phyloP scores from a whole-genome alignment of 2,113 vertebrate genomes.

The Mormyrus iriodes region DNA sequence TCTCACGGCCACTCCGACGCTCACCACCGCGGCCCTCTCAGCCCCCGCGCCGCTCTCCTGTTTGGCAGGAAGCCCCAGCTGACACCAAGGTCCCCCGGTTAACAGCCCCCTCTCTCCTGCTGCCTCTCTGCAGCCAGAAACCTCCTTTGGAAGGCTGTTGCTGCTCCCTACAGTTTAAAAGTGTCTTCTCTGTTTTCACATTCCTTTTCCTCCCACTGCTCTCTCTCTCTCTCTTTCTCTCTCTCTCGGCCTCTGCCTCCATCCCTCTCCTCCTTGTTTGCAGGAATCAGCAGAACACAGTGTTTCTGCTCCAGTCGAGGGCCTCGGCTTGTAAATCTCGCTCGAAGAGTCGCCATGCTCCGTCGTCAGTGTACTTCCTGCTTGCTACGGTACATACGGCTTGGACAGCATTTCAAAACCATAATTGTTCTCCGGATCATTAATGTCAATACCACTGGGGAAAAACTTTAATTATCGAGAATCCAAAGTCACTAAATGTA shows the following conservation, averaged over 20 bases:
- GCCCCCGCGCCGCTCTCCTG: neutral
- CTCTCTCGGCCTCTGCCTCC: constrained; percentile 71
- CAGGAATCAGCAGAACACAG: constrained; percentile 26
- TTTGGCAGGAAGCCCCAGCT: neutral
- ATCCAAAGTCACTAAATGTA: constrained; percentile 53
- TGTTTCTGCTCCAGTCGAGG: constrained; percentile 41
- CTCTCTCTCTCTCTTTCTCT: neutral
- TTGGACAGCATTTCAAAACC: constrained; percentile 66
- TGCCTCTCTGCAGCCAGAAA: neutral
- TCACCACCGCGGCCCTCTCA: neutral
- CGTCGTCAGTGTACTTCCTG: constrained; percentile 59
- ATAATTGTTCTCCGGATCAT: constrained; percentile 65
- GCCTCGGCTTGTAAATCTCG: constrained; percentile 57
- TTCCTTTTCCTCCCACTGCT: neutral
- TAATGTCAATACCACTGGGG: constrained; percentile 58
- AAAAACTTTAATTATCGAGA: constrained; percentile 55
- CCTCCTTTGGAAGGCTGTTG: constrained; percentile 86
- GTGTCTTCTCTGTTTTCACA: constrained; percentile 62
- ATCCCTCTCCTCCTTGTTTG: constrained; percentile 27
- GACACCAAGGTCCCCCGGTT: neutral
- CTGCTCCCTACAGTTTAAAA: constrained; percentile 99
- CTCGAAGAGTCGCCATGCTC: constrained; percentile 59
- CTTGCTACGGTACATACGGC: constrained; percentile 63
- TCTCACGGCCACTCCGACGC: neutral
- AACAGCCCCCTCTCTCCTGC: neutral